Base-by-base conservation (phyloP, 2,888 invertebrate genomes). In the Parapristionchus giblindavisi region DNA sequence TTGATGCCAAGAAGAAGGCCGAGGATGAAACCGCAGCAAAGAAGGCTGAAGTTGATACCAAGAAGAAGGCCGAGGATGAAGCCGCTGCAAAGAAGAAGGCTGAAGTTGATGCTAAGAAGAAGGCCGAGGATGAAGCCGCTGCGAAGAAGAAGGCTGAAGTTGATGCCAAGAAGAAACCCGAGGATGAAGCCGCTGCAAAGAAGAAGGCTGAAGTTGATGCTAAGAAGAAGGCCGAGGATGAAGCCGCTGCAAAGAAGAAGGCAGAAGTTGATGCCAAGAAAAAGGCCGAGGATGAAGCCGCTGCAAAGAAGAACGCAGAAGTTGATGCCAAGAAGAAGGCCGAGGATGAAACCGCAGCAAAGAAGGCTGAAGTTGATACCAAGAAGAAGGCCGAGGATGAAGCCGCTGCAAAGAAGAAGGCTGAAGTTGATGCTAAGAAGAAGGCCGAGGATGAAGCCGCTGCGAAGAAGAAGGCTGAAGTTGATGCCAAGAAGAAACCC, bases 11-110 rank as follows among this genome's bases (percentile, higher is more conserved):
- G 48, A 72, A 75, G 43, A 27, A 43, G 29, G 48, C 36, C 14
- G 75, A 40, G 1, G 65, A 75, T n/a, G n/a, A n/a, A n/a, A n/a
- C n/a, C n/a, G n/a, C n/a, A n/a, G n/a, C n/a, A n/a, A n/a, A n/a
- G 60, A 60, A 76, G 75, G 58, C 60, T 17, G 71, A n/a, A n/a
- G n/a, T 29, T 14, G 60, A 76, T n/a, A 75, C 27, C 6, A 32
- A 76, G 54, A 60, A 76, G 72, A 65, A 73, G 58, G 75, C 75
- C 21, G 65, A 71, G 54, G 52, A 34, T 14, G 72, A 71, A 63
- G 52, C 52, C 21, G 52, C 52, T 21, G 52, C 52, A 11, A 70
- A 70, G 48, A 61, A 74, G 71, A 75, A 76, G 61, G 72, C 52
- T n/a, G n/a, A n/a, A n/a, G n/a, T n/a, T n/a, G 76, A 76, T n/a